These are phyloP conservation scores for Drosophila mimetica DNA, from an alignment of 2,888 invertebrate genomes.

Conservation along the genomic window DNA sequence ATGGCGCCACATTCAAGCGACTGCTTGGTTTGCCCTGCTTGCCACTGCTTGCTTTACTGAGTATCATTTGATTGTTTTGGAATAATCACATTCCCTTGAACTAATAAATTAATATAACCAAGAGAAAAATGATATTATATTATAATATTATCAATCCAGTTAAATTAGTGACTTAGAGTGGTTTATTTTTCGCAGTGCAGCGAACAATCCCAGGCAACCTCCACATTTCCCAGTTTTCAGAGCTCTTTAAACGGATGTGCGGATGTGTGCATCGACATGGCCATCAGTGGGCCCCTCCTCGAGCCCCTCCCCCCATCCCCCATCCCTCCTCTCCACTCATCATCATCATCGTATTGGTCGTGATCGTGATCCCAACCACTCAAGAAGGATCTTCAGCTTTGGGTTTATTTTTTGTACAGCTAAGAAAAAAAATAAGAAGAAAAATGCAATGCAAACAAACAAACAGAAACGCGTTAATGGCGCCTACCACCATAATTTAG, in stretches of 20 bases:
- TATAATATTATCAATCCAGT: too few species aligned
- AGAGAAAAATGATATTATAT: too few species aligned
- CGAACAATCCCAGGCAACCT: constrained; percentile 5
- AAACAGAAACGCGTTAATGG: constrained; percentile 65
- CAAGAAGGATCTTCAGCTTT: constrained; percentile 19
- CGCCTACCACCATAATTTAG: constrained; percentile 66
- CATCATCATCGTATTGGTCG: constrained; percentile 30
- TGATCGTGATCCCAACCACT: constrained; percentile 32
- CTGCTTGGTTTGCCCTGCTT: too few species aligned
- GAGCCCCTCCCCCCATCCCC: background rate
- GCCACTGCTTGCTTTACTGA: too few species aligned
- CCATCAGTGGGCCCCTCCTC: constrained; percentile 13
- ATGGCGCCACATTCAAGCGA: too few species aligned
- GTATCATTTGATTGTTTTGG: too few species aligned
- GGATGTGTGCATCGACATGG: constrained; percentile 48
- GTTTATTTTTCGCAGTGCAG: background rate
- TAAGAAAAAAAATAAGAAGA: background rate
- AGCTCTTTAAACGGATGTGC: constrained; percentile 63
- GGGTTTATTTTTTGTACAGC: background rate
- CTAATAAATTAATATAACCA: too few species aligned
- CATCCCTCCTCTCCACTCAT: constrained; percentile 8
- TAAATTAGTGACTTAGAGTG: too few species aligned
- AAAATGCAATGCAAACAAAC: constrained; percentile 40
- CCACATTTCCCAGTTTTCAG: constrained; percentile 6
- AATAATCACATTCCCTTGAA: too few species aligned